These are phyloP conservation scores for Muntiacus muntjak DNA, from an alignment of 2,113 vertebrate genomes.

Conservation along the genomic window DNA sequence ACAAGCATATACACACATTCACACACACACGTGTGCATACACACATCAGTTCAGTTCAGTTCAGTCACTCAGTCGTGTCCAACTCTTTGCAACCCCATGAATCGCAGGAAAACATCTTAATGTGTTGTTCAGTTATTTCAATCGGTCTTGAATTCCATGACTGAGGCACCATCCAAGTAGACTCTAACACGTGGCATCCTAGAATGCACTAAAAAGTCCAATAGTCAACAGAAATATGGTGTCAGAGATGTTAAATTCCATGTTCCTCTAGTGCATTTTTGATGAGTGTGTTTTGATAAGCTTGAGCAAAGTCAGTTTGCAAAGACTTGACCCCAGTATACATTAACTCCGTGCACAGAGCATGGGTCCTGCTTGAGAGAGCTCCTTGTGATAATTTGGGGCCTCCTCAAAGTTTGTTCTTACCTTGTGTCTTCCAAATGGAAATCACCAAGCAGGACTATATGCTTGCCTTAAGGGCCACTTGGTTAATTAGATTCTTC, in stretches of 20 bases:
- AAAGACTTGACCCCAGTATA: background rate
- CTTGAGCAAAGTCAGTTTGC: background rate
- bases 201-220: background rate
- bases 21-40: background rate
- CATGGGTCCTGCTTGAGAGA: background rate
- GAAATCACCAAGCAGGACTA: background rate
- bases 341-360: background rate
- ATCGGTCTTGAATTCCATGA: background rate
- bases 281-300: background rate
- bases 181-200: background rate
- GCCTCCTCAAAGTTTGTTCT: background rate
- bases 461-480: background rate
- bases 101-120: background rate
- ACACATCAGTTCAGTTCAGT: background rate
- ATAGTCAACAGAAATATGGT: conserved; percentile 12
- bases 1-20: background rate
- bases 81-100: no score
- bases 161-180: background rate
- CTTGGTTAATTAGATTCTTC: background rate
- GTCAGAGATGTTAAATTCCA: background rate
- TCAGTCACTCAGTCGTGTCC: no score
- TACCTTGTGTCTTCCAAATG: background rate
- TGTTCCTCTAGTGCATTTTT: background rate
- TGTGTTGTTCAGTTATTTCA: background rate
- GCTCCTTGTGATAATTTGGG: background rate